Evolutionary conservation across 2,888 invertebrate species (phyloP), one percentile per base, ranked within the genome.

Genomic region (Epicampocera succincta): DNA sequence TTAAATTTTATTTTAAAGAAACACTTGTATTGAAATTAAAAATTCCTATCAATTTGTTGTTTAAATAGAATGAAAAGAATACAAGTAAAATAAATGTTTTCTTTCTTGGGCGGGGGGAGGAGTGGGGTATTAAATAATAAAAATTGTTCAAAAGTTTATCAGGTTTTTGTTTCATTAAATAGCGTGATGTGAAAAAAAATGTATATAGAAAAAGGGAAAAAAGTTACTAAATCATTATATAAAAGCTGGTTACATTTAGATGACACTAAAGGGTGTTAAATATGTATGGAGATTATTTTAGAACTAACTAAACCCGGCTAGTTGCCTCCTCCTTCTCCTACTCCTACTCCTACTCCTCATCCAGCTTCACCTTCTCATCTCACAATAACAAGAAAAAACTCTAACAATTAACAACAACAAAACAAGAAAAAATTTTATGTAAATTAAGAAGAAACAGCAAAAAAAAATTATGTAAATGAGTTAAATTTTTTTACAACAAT

Each of bases 401-500:
- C 25, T 63, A 77, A 71, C 69, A 77, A 77, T 77, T 76, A 69
- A 61, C 63, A 73, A 65, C 73, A 66, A 66, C 58, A 72, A 65
- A 78, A 58, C 17, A 58, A 72, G 58, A 65, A 65, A 56, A 71
- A 68, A 56, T 21, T 56, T 65, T 66, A 46, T 54, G 46, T 40
- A 58, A 66, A 74, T 40, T 74, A 33, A 50, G 38, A 66, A 52
- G 65, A 56, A 44, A 50, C 38, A 44, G 11, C 12, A 58, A 52
- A 75, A 48, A 72, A 77, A 78, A 82, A 82, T 82, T 82, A 82
- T 82, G 82, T 78, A 82, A 82, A 82, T 82, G 82, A 82, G 78
- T 82, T 75, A 71, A 78, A 69, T 52, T 66, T 61, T 75, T 74
- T 78, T 60, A 54, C 54, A 63, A 61, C 69, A 66, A 72, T 78